phyloP scores from a whole-genome alignment of 2,113 vertebrate genomes.

The Dromas ardeola region DNA sequence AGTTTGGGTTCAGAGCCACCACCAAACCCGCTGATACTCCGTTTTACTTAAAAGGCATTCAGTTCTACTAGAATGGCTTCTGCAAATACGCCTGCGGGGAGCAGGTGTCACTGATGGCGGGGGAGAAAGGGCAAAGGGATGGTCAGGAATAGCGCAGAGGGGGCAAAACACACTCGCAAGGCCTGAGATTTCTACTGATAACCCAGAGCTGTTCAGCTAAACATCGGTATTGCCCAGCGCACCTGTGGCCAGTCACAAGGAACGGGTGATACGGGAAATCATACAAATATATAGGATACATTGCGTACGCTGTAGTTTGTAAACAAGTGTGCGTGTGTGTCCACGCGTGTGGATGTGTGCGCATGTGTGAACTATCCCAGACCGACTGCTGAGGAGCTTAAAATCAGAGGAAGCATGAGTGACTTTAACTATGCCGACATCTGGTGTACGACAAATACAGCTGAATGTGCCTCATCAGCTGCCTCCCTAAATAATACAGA shows the following conservation, averaged over 20 bases:
- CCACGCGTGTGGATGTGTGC: background rate
- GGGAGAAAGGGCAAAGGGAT: background rate
- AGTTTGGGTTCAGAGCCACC: background rate
- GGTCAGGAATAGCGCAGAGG: background rate
- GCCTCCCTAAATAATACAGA: constrained; percentile 3
- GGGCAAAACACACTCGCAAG: constrained; percentile 25
- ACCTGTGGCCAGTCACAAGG: background rate
- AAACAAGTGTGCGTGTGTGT: background rate
- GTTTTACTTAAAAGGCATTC: background rate
- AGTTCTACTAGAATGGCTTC: background rate
- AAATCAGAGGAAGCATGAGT: constrained; percentile 35
- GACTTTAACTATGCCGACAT: constrained; percentile 29
- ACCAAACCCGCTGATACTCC: background rate
- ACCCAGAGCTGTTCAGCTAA: background rate
- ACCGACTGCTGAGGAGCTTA: background rate
- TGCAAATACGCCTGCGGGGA: background rate
- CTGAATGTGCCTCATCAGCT: constrained; percentile 9
- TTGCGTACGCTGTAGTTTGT: background rate
- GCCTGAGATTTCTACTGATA: background rate
- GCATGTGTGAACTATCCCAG: background rate
- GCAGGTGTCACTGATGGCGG: background rate
- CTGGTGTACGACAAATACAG: constrained; percentile 46
- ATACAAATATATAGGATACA: background rate
- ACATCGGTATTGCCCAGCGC: rapidly evolving
- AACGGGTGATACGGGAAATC: background rate